Evolutionary conservation across 2,797 vertebrate species (phyloP).

Genomic region (Pelochelys cantorii): DNA sequence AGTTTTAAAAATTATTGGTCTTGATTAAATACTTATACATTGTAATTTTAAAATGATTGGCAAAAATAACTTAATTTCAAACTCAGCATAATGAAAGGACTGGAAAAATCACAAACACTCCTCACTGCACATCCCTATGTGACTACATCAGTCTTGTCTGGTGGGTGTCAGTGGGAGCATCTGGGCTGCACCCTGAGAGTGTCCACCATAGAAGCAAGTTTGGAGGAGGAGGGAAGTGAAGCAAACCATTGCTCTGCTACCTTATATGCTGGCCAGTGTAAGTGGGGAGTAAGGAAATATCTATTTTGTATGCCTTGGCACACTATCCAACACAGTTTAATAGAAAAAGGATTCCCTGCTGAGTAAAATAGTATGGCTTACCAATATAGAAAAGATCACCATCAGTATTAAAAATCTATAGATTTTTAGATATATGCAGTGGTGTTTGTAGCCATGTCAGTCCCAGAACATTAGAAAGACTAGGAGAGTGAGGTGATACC

Average conservation of each 20-base stretch:
- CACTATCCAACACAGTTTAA: background rate
- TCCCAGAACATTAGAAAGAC: background rate
- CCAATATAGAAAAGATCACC: background rate
- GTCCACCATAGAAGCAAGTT: background rate
- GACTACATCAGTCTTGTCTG: background rate
- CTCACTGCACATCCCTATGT: fast-evolving
- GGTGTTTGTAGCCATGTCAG: background rate
- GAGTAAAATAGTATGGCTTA: background rate
- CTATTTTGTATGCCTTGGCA: background rate
- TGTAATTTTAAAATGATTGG: background rate
- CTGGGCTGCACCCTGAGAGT: background rate
- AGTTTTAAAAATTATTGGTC: background rate
- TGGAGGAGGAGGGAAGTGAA: background rate
- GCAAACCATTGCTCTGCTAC: background rate
- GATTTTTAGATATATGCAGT: background rate
- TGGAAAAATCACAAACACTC: background rate
- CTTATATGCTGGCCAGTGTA: background rate
- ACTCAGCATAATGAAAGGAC: background rate
- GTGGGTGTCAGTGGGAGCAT: background rate
- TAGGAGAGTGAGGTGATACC: background rate
- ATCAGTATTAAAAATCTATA: background rate
- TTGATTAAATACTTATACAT: background rate
- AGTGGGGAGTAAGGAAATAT: background rate
- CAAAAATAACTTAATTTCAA: background rate
- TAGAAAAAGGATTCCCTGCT: background rate